These are phyloP conservation scores for Hemitrygon akajei DNA, from an alignment of 2,797 vertebrate genomes.

Conservation along the genomic window DNA sequence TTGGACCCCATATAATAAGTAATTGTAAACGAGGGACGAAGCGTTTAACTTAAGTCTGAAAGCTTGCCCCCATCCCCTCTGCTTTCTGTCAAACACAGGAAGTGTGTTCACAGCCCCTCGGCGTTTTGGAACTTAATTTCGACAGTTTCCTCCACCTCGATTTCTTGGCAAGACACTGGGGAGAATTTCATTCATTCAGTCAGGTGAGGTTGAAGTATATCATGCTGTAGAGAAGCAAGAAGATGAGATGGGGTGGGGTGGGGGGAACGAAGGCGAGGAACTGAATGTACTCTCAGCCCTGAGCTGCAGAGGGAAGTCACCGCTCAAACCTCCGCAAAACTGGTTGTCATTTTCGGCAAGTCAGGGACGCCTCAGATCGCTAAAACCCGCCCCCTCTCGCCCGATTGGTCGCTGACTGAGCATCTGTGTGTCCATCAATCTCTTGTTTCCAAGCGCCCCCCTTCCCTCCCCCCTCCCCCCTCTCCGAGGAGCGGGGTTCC, in stretches of 20 bases:
- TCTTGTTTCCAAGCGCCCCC: background rate
- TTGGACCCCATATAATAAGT: background rate
- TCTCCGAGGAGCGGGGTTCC: background rate
- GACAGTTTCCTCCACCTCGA: background rate
- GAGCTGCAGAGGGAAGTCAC: background rate
- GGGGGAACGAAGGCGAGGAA: background rate
- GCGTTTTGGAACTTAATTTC: slow-evolving; percentile 2
- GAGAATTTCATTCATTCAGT: background rate
- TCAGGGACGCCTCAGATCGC: background rate
- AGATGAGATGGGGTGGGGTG: too few species aligned
- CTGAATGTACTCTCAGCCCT: background rate
- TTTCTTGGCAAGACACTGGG: background rate
- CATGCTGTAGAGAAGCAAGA: background rate
- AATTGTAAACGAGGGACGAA: background rate
- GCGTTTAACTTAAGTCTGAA: slow-evolving; percentile 35
- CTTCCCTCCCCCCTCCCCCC: background rate
- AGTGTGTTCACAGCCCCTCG: slow-evolving; percentile 39
- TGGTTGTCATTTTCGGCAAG: slow-evolving; percentile 22
- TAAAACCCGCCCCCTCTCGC: background rate
- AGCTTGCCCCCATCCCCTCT: slow-evolving; percentile 43
- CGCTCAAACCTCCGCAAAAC: background rate
- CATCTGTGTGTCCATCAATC: background rate
- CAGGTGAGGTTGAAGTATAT: background rate
- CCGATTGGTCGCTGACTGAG: background rate
- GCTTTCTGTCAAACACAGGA: slow-evolving; percentile 49